Evolutionary conservation across 2,113 vertebrate genomes (phyloP), one percentile per base, ranked within the genome.

Genomic region (Pitta sordida): DNA sequence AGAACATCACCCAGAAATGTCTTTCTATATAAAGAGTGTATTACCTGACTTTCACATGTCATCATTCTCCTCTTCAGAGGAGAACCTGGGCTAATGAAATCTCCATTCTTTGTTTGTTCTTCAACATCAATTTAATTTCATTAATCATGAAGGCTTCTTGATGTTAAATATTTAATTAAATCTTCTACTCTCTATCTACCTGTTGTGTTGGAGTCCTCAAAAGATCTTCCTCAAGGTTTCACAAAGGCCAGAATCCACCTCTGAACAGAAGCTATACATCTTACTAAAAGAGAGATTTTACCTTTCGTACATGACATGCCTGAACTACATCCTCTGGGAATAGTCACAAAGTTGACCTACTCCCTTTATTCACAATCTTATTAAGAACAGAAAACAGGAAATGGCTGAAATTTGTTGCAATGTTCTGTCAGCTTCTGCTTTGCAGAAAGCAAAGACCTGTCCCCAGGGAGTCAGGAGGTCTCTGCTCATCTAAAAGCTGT

Each of bases 1-100:
- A 75, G 62, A 78, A 51, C 30, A 49, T 10, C 12, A 1, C 37
- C 39, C 49, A 53, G 41, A 82, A 91, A 90, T 8, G 4, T 34
- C 27, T 71, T 70, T 30, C 36, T 60, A 1, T 17, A 39, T 13
- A 58, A 77, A 32, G 7, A 75, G 11, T 1, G 0, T 3, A 3
- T 30, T 68, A 36, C 7, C 14, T 32, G 26, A 68, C 30, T 89
- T 86, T 11, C 15, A 43, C 6, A 19, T 17, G 6, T 36, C 74
- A 65, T 29, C 3, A 1, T 14, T 83, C 36, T 73, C 21, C 13
- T 76, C 73, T 88, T 51, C 69, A 82, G 41, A 56, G 24, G n/a
- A 74, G 43, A 82, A 21, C 14, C 13, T 9, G 9, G 46, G 41
- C 23, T 75, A 71, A 58, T 87, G 26, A 41, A 36, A 73, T 65